phyloP scores from a whole-genome alignment of 1,140 invertebrate species.

The Phymorhynchus buccinoides region DNA sequence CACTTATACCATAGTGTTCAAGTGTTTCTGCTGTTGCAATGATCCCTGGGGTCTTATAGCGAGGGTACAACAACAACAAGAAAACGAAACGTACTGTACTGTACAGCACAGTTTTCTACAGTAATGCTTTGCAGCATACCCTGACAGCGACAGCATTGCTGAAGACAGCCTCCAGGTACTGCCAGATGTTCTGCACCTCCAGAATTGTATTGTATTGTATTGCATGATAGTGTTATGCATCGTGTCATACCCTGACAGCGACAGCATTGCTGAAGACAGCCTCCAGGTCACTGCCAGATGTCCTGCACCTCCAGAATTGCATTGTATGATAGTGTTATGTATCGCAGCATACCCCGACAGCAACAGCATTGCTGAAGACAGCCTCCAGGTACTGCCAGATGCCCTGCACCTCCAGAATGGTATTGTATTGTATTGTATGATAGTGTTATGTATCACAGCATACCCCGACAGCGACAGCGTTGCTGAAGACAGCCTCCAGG shows the following conservation, averaged over 20 bases:
- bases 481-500: not conserved
- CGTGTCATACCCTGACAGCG: conserved; percentile 66
- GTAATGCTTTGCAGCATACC: too few relatives aligned
- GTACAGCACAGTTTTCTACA: too few relatives aligned
- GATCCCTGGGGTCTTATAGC: too few relatives aligned
- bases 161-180: conserved; percentile 72
- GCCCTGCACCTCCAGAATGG: conserved; percentile 71
- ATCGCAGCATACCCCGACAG: conserved; percentile 65
- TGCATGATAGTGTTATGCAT: too few relatives aligned
- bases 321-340: too few relatives aligned
- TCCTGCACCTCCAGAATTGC: conserved; percentile 74
- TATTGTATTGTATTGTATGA: too few relatives aligned
- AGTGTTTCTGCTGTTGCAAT: too few relatives aligned
- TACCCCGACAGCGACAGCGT: not conserved
- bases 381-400: conserved; percentile 73
- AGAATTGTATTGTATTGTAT: too few relatives aligned
- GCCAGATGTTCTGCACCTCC: conserved; percentile 73
- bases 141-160: conserved; percentile 64
- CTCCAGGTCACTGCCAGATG: conserved; percentile 72
- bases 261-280: conserved; percentile 69
- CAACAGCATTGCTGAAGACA: conserved; percentile 67
- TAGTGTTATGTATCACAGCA: too few relatives aligned
- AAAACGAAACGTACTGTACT: too few relatives aligned
- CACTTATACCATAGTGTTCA: too few relatives aligned
- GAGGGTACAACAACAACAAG: too few relatives aligned